Evolutionary conservation across 2,888 invertebrate genomes (phyloP).

Genomic region (Nebria brevicollis): DNA sequence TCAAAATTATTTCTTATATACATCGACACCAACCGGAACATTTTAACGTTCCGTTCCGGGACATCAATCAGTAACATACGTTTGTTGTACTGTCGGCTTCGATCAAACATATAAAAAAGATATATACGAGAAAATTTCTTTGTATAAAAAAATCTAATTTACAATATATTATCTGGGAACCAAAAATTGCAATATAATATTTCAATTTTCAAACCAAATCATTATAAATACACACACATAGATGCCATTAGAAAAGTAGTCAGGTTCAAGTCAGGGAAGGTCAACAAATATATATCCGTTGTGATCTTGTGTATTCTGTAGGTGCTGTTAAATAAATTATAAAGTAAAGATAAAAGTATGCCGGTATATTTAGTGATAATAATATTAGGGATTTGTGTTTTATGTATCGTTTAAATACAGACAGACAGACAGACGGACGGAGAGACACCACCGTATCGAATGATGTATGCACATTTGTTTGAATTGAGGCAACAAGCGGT

Average conservation of each 20-base stretch:
- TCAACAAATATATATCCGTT: no score
- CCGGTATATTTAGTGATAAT: background rate
- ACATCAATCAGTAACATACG: constrained; percentile 33
- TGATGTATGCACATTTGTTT: background rate
- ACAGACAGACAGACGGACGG: background rate
- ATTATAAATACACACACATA: no score
- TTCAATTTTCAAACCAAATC: no score
- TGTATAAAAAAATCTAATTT: no score
- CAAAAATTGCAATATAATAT: no score
- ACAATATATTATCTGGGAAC: no score
- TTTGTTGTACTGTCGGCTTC: background rate
- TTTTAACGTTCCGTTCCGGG: constrained; percentile 17
- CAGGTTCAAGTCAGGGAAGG: no score
- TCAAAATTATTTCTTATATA: background rate
- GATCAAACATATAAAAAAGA: background rate
- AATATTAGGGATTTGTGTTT: background rate
- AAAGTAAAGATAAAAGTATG: background rate
- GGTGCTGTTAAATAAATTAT: background rate
- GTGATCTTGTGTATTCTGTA: background rate
- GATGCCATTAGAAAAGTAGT: no score
- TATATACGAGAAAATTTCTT: background rate
- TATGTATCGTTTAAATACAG: background rate
- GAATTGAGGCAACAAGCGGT: background rate
- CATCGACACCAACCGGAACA: constrained; percentile 18
- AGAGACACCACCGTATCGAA: background rate